Percentiles rank a stretch among this genome's conserved stretches.
Evolutionary conservation across 2,113 vertebrate species (phyloP).

Genomic region (Tichodroma muraria): DNA sequence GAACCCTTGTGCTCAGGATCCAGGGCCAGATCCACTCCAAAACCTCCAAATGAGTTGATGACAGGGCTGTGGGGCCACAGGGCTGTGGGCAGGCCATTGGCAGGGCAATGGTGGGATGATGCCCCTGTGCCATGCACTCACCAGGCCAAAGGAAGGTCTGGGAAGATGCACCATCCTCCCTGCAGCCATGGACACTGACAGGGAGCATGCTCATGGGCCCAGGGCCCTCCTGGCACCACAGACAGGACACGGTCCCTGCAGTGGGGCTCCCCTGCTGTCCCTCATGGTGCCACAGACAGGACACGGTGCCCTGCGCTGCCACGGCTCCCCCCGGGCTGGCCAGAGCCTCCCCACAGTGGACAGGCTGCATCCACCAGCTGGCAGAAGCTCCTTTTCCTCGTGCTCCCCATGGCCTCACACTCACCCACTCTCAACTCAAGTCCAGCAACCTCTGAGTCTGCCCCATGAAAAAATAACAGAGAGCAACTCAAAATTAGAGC

Average conservation of each 20-base stretch:
- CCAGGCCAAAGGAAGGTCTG: neutral
- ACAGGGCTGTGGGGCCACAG: too few species aligned
- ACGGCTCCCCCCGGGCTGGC: rapidly evolving
- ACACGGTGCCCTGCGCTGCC: neutral
- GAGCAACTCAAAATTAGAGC: neutral
- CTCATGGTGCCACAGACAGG: neutral
- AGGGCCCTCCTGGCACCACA: neutral
- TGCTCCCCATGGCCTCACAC: rapidly evolving
- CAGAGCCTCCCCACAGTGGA: neutral
- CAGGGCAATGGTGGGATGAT: neutral
- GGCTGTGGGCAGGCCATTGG: neutral
- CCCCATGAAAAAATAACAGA: neutral
- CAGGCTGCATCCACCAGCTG: neutral
- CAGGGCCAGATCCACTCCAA: neutral
- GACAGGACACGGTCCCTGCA: too few species aligned
- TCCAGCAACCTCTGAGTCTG: neutral
- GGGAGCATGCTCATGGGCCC: neutral
- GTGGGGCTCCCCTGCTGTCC: neutral
- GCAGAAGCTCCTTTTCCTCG: neutral
- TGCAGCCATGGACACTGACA: neutral
- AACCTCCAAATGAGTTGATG: too few species aligned
- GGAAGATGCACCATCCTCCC: neutral
- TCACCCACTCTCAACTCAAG: rapidly evolving
- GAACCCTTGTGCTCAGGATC: rapidly evolving
- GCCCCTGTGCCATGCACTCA: neutral